These are phyloP conservation scores for Cataglyphis cursor DNA, from an alignment of 2,888 invertebrate species.

Conservation along the genomic window DNA sequence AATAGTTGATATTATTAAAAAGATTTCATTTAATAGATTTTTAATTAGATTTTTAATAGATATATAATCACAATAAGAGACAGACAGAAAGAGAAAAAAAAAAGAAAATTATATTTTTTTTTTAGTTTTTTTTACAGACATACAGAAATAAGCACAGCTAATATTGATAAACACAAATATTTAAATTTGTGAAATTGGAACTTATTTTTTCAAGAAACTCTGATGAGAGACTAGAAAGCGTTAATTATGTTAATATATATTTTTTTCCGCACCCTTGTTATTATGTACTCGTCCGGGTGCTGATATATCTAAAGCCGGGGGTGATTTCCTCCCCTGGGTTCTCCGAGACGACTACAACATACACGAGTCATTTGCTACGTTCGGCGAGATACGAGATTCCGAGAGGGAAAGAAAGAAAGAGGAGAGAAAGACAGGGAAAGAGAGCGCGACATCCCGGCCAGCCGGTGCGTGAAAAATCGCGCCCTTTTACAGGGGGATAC, in stretches of 20 bases:
- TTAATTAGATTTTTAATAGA: neutral
- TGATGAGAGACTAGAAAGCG: neutral
- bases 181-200: neutral
- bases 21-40: neutral
- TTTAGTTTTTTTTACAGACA: neutral
- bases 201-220: neutral
- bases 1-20: neutral
- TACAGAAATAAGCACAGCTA: neutral
- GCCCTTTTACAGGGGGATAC: slow-evolving; percentile 60
- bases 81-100: neutral
- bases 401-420: neutral
- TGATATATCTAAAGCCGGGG: slow-evolving; percentile 31
- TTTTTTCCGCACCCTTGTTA: neutral
- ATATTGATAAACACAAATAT: neutral
- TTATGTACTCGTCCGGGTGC: slow-evolving; percentile 7
- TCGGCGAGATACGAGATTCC: slow-evolving; percentile 63
- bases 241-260: neutral
- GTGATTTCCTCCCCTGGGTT: slow-evolving; percentile 52
- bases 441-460: slow-evolving; percentile 74
- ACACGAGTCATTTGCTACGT: slow-evolving; percentile 80
- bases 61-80: neutral
- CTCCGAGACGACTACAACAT: slow-evolving; percentile 60
- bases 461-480: slow-evolving; percentile 82
- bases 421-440: neutral
- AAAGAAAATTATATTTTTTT: neutral